Percentiles rank a stretch among this genome's conserved stretches.
Conservation (phyloP, 2,797 vertebrate species). For the Gymnoscopelus microlampas region DNA sequence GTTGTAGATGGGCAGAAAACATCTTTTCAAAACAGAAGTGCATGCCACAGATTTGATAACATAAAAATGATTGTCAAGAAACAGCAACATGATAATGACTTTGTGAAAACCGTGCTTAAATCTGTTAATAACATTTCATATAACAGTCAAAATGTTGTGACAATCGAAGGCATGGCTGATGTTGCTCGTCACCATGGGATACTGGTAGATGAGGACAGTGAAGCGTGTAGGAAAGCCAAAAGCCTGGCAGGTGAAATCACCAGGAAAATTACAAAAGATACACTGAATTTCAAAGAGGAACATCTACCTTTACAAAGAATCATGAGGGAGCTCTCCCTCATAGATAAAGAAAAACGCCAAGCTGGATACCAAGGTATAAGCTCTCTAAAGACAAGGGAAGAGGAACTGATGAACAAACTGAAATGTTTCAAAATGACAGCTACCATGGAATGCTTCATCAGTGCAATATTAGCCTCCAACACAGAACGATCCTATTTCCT, state of each 20-base stretch:
- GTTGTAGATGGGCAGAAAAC: not conserved
- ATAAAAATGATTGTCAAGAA: constrained; percentile 14
- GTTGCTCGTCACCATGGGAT: constrained; percentile 45
- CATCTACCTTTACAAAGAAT: constrained; percentile 58
- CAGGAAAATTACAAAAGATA: constrained; percentile 36
- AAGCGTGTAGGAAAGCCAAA: constrained; percentile 53
- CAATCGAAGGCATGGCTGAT: constrained; percentile 47
- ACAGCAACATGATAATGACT: constrained; percentile 19
- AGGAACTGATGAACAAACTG: constrained; percentile 54
- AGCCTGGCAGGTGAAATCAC: constrained; percentile 48
- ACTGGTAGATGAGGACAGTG: constrained; percentile 60
- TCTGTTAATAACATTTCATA: not conserved
- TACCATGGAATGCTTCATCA: constrained; percentile 58
- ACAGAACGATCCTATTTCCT: constrained; percentile 65
- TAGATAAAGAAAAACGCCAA: constrained; percentile 65
- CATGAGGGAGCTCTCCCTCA: constrained; percentile 48
- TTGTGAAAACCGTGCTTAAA: constrained; percentile 6
- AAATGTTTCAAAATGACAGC: constrained; percentile 20
- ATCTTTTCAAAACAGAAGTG: no score
- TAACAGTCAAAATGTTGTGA: no score
- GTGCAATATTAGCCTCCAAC: constrained; percentile 27
- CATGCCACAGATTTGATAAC: no score
- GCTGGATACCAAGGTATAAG: constrained; percentile 31
- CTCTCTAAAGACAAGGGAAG: constrained; percentile 32
- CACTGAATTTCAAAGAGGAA: no score